A percentile compares a stretch with the other conserved stretches of the same genome.
Evolutionary conservation across 2,888 invertebrate species (phyloP).

Genomic region (Folsomia manolachei): DNA sequence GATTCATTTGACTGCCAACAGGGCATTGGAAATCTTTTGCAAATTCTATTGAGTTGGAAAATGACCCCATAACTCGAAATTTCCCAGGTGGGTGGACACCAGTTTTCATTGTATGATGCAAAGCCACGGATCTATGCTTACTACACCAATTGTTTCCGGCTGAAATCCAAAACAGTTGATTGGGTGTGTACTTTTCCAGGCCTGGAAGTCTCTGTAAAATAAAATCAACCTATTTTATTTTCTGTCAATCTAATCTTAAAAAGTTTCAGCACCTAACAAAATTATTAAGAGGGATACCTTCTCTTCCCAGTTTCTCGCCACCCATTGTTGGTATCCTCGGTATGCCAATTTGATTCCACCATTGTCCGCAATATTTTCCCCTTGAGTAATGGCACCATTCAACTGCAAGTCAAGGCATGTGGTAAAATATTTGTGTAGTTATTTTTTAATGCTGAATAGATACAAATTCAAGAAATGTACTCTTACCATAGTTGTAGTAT

Average conservation of each 20-base stretch:
- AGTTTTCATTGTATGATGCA: constrained; percentile 51
- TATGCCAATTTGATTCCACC: constrained; percentile 71
- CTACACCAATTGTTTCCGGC: constrained; percentile 54
- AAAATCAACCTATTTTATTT: no score
- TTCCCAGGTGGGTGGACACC: constrained; percentile 54
- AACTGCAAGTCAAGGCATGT: constrained; percentile 61
- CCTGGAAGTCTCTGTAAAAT: constrained; percentile 34
- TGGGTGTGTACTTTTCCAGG: constrained; percentile 33
- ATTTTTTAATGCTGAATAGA: no score
- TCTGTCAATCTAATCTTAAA: neutral
- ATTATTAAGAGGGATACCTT: no score
- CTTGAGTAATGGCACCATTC: constrained; percentile 77
- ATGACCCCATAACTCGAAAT: constrained; percentile 53
- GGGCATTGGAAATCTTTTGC: constrained; percentile 53
- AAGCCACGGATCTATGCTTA: constrained; percentile 65
- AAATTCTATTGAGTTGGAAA: constrained; percentile 53
- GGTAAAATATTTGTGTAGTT: neutral
- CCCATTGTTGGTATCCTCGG: constrained; percentile 39
- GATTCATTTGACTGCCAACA: constrained; percentile 57
- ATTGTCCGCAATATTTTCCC: constrained; percentile 93
- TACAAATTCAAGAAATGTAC: neutral
- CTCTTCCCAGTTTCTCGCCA: constrained; percentile 32
- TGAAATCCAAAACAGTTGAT: constrained; percentile 43
- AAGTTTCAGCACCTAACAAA: neutral
- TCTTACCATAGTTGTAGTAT: constrained; percentile 42